phyloP scores from a whole-genome alignment of 2,113 vertebrate species.

The Trichomycterus rosablanca region DNA sequence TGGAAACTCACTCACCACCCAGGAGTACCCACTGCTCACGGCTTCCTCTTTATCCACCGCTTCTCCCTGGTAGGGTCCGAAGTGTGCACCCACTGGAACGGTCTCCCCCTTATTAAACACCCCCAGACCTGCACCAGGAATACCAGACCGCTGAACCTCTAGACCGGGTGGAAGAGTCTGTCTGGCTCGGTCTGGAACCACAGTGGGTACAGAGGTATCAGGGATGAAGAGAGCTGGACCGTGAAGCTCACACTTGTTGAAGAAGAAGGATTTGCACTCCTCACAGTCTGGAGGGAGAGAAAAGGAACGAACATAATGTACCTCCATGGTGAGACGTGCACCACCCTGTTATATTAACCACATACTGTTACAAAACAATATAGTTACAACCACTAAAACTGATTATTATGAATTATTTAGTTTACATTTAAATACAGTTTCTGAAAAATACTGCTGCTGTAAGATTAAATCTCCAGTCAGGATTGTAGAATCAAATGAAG shows the following conservation, averaged over 20 bases:
- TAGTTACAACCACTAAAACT: no score
- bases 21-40: no score
- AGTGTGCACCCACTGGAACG: constrained; percentile 52
- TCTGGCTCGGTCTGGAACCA: constrained; percentile 7
- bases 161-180: constrained; percentile 1
- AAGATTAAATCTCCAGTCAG: no score
- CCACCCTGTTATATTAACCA: no score
- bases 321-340: no score
- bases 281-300: constrained; percentile 53
- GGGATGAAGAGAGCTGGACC: constrained; percentile 12
- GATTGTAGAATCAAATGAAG: not conserved
- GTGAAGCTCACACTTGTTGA: constrained; percentile 50
- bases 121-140: constrained; percentile 53
- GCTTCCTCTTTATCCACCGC: no score
- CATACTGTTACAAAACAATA: no score
- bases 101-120: constrained; percentile 54
- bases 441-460: no score
- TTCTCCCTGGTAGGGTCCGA: constrained; percentile 9
- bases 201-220: constrained; percentile 43
- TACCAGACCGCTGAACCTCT: not conserved
- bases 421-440: no score
- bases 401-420: no score
- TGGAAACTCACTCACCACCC: constrained; percentile 50
- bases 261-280: constrained; percentile 56
- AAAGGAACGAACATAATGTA: no score